Conservation (phyloP, 1,140 invertebrate genomes). For the Andrena cerasifolii region DNA sequence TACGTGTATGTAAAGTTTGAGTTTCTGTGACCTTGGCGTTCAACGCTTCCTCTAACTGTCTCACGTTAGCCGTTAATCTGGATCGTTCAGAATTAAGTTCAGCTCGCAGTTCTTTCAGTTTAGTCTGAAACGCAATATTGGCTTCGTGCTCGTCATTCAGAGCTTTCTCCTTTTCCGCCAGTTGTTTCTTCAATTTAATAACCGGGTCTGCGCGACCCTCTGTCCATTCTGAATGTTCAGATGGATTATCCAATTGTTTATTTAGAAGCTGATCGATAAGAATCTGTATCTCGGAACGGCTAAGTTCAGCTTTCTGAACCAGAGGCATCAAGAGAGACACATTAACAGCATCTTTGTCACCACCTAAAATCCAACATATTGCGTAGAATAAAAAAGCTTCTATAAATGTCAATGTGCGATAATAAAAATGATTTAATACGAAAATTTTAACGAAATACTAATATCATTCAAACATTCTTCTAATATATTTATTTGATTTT, state of each 20-base stretch:
- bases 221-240: conserved; percentile 91
- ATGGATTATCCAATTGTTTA: conserved; percentile 90
- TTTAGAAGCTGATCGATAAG: conserved; percentile 94
- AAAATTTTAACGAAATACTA: conserved; percentile 4
- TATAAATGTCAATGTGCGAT: neutral
- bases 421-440: neutral
- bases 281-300: conserved; percentile 92
- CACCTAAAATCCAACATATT: conserved; percentile 77
- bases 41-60: conserved; percentile 84
- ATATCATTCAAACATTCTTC: neutral
- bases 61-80: conserved; percentile 82
- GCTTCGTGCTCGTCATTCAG: conserved; percentile 88
- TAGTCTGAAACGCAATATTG: conserved; percentile 86
- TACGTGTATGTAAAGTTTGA: conserved; percentile 83
- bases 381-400: neutral
- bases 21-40: conserved; percentile 82
- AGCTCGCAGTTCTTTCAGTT: conserved; percentile 89
- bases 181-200: conserved; percentile 92
- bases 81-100: conserved; percentile 87
- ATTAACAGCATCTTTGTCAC: conserved; percentile 85
- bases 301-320: conserved; percentile 90
- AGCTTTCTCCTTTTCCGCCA: conserved; percentile 91
- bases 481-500: neutral
- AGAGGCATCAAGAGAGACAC: conserved; percentile 88
- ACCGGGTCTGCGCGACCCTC: conserved; percentile 93